Base-by-base conservation (phyloP, 2,797 vertebrate species). In the Triplophysa bombifrons region DNA sequence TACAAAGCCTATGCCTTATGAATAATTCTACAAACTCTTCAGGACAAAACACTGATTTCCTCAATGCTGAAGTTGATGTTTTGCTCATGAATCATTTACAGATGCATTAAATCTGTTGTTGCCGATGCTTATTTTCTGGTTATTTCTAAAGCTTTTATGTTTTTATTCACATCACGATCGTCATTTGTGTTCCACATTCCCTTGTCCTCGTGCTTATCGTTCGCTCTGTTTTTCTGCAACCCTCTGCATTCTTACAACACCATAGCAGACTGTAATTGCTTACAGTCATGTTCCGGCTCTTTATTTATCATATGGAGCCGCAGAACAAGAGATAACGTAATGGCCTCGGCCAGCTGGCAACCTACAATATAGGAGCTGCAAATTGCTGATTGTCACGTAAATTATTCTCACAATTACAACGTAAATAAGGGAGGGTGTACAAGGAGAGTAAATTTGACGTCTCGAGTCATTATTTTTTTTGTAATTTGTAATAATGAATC, bases 401-500 rank as follows among this genome's bases (percentile, higher is more conserved):
- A 82, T 87, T 83, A 86, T 84, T 83, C 87, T 84, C 78, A 75
- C 82, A 80, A 82, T 85, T 76, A 78, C 72, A 53, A 67, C n/a
- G 55, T 77, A 84, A 85, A 84, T 82, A 84, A 69, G 50, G 88
- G 90, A 80, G 68, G 79, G 79, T 72, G 77, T 72, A 76, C 70
- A 72, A 88, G 84, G 83, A 88, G 88, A 90, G 88, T 81, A 81
- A 90, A 93, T 92, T 89, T 80, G 82, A 91, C 88, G 87, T 91
- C 90, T 91, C 80, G 90, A 91, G 88, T 91, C 90, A 91, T 91
- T 88, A 91, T 93, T 93, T 91, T 91, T 92, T 90, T 89, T 87
- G 84, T 93, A 91, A 93, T 92, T 91, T 90, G 90, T 91, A 91
- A 90, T 91, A 91, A 92, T 83, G 86, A 90, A 91, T 89, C 88